Conservation (phyloP, 1,140 invertebrate genomes). For the Scylla paramamosain region DNA sequence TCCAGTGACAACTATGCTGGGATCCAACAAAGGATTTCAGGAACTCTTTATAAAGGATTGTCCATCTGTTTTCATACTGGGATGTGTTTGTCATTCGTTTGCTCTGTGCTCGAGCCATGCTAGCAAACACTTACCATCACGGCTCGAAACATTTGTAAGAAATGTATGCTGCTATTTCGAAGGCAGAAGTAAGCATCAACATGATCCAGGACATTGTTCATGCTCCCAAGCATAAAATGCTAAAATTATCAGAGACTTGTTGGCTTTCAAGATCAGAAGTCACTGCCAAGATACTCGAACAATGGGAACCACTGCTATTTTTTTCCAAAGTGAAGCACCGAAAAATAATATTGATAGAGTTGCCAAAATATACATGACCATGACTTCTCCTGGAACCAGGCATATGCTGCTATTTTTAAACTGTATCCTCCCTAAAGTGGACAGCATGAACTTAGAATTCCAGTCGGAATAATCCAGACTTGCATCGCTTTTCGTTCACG, state of each 20-base stretch:
- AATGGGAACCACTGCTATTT: neutral
- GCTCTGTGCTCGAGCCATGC: too few species aligned
- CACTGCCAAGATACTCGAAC: neutral
- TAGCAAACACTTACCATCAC: too few species aligned
- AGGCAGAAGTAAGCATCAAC: too few species aligned
- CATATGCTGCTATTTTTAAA: slow-evolving; percentile 60
- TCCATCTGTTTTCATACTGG: too few species aligned
- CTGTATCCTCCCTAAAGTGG: slow-evolving; percentile 35
- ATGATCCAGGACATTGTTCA: too few species aligned
- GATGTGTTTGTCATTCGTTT: too few species aligned
- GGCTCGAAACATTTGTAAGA: too few species aligned
- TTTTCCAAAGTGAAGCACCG: slow-evolving; percentile 39
- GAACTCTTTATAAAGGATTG: too few species aligned
- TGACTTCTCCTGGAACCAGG: slow-evolving; percentile 43
- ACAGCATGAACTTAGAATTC: slow-evolving; percentile 51
- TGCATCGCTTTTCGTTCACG: neutral
- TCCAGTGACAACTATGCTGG: too few species aligned
- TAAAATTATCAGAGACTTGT: neutral
- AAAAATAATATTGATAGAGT: slow-evolving; percentile 51
- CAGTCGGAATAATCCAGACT: slow-evolving; percentile 53
- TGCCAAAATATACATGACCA: slow-evolving; percentile 43
- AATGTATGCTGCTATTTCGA: too few species aligned
- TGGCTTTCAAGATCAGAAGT: neutral
- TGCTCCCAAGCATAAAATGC: too few species aligned
- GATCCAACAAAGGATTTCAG: too few species aligned